Evolutionary conservation across 2,113 vertebrate species (phyloP).

Genomic region (Eidolon helvum): DNA sequence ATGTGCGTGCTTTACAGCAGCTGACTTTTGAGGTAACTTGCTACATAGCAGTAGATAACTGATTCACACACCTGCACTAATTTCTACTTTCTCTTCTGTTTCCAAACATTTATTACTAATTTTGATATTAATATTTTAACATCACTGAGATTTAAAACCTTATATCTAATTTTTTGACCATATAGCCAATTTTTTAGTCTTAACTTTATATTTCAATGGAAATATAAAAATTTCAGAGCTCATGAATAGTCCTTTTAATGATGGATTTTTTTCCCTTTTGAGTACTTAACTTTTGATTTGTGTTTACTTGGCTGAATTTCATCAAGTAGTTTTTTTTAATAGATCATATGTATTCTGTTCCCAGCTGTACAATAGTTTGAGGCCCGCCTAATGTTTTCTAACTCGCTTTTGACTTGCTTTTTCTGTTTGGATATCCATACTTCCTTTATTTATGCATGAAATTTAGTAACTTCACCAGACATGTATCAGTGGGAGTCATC

Average conservation of each 20-base stretch:
- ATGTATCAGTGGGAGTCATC: not conserved
- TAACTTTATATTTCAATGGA: not conserved
- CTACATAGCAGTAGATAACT: not conserved
- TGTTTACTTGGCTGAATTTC: not conserved
- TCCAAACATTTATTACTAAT: not conserved
- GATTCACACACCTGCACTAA: not conserved
- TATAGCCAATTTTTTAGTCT: not conserved
- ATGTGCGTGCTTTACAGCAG: not conserved
- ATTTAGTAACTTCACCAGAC: not conserved
- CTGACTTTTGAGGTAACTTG: not conserved
- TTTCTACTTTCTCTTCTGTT: not conserved
- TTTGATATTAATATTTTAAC: not conserved
- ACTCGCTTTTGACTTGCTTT: not conserved
- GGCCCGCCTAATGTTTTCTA: not conserved
- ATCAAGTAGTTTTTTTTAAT: not conserved
- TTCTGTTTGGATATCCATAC: not conserved
- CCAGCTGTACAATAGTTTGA: not conserved
- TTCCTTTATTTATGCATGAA: not conserved
- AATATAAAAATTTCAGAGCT: not conserved
- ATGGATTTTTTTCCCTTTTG: not conserved
- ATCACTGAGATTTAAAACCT: not conserved
- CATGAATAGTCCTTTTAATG: not conserved
- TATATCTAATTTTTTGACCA: not conserved
- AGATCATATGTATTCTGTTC: not conserved
- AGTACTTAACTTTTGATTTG: not conserved